Conservation (phyloP, 2,888 invertebrate species). For the Leucania comma region DNA sequence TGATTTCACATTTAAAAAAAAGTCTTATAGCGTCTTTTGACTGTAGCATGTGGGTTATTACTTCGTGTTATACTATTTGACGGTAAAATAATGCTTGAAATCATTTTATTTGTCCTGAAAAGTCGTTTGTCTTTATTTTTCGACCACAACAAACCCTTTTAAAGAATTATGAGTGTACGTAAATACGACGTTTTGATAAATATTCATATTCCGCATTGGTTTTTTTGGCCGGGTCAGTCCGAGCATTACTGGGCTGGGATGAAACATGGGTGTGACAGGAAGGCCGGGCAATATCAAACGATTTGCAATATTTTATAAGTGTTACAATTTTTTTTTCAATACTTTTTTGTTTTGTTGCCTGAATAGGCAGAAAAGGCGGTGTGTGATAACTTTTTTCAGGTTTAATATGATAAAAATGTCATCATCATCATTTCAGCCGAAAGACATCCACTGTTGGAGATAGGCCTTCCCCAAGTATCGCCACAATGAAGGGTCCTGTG, state of each 20-base stretch:
- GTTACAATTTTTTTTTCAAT: neutral
- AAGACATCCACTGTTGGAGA: no score
- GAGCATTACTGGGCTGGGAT: neutral
- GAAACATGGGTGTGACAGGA: constrained; percentile 38
- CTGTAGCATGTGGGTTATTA: no score
- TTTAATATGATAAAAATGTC: no score
- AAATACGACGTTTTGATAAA: constrained; percentile 10
- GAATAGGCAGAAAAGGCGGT: neutral
- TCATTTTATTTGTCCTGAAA: neutral
- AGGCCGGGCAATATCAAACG: constrained; percentile 16
- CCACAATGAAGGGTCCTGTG: no score
- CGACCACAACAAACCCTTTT: neutral
- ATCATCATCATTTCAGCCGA: no score
- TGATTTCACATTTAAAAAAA: no score
- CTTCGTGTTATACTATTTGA: no score
- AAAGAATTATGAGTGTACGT: neutral
- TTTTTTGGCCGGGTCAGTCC: constrained; percentile 4
- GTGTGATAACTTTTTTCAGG: neutral
- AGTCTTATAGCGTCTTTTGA: no score
- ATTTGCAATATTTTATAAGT: constrained; percentile 31
- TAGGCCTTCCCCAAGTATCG: no score
- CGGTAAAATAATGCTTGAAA: neutral
- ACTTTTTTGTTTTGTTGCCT: neutral
- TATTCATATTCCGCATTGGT: constrained; percentile 20
- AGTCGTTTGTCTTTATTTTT: neutral